phyloP scores from a whole-genome alignment of 2,113 vertebrate species.

The Thamnophis sirtalis region DNA sequence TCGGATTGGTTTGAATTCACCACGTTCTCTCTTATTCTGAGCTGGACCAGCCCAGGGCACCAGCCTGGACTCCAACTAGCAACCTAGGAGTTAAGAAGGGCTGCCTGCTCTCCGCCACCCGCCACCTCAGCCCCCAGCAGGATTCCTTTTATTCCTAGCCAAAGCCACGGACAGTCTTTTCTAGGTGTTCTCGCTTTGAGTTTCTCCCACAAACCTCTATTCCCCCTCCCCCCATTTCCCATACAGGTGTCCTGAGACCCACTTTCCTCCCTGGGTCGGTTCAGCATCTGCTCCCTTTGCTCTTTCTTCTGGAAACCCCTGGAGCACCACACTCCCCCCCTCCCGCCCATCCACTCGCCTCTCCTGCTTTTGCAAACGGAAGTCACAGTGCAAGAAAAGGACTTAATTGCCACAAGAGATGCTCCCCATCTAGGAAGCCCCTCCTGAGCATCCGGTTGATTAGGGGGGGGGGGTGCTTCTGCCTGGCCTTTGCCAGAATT shows the following conservation, averaged over 20 bases:
- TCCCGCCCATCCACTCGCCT: neutral
- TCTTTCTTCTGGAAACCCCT: neutral
- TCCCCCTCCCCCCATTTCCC: neutral
- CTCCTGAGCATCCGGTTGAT: neutral
- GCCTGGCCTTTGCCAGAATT: neutral
- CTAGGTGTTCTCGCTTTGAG: neutral
- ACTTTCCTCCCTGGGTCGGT: neutral
- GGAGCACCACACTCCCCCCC: neutral
- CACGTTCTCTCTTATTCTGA: neutral
- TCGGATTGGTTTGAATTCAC: neutral
- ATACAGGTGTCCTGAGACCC: neutral
- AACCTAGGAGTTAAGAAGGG: neutral
- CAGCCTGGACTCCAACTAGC: neutral
- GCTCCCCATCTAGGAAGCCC: neutral
- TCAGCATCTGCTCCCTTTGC: neutral
- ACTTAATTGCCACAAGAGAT: neutral
- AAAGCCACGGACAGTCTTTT: neutral
- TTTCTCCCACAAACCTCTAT: neutral
- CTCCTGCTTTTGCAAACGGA: neutral
- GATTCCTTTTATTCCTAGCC: neutral
- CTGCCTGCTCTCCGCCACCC: accelerated
- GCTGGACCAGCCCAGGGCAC: neutral
- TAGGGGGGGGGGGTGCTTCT: neutral
- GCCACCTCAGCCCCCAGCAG: neutral
- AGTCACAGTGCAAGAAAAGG: neutral